Conservation (phyloP, 2,797 vertebrate species). For the Valencia hispanica region DNA sequence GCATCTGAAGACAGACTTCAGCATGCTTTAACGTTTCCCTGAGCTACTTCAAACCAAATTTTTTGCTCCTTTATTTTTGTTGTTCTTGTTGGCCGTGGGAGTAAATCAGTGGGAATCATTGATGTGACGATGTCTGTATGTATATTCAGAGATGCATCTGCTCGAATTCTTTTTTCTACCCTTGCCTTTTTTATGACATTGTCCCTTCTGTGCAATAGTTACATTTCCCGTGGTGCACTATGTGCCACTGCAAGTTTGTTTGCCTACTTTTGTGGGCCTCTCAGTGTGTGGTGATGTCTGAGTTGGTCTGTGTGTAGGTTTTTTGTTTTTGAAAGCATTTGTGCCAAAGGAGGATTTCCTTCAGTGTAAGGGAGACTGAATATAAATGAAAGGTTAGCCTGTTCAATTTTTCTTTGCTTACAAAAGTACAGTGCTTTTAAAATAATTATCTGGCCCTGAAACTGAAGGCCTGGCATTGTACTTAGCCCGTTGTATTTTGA, state of each 20-base stretch:
- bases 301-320: constrained; percentile 19
- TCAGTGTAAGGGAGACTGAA: neutral
- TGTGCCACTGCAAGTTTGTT: constrained; percentile 54
- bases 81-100: constrained; percentile 7
- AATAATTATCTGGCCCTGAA: neutral
- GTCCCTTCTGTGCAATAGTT: constrained; percentile 41
- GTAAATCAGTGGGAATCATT: constrained; percentile 22
- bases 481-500: too few relatives aligned
- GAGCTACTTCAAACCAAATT: constrained; percentile 38
- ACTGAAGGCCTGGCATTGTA: too few relatives aligned
- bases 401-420: neutral
- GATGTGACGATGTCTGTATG: constrained; percentile 10
- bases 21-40: constrained; percentile 56
- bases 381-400: too few relatives aligned
- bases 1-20: constrained; percentile 68
- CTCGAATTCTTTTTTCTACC: constrained; percentile 40
- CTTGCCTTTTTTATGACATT: constrained; percentile 31
- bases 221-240: constrained; percentile 38
- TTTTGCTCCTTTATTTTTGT: constrained; percentile 31
- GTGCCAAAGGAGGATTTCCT: constrained; percentile 21
- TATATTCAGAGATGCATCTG: constrained; percentile 37
- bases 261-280: constrained; percentile 42
- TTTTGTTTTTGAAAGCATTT: constrained; percentile 24
- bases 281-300: constrained; percentile 32
- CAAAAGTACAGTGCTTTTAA: neutral